Evolutionary conservation across 2,113 vertebrate species (phyloP).

Genomic region (Dromas ardeola): DNA sequence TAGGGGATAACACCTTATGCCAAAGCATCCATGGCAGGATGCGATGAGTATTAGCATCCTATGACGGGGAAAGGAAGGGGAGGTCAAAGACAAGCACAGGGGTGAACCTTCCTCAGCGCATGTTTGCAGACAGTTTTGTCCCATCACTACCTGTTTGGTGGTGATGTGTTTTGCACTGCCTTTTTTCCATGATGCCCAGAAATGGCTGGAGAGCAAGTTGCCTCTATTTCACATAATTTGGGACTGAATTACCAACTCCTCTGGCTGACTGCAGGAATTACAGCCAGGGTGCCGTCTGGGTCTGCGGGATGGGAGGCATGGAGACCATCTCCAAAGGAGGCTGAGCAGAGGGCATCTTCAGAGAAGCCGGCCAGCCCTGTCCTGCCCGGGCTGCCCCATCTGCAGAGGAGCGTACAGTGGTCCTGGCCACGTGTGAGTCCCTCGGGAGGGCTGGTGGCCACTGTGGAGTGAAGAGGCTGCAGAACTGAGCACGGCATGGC

Average conservation of each 20-base stretch:
- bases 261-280: background rate
- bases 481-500: background rate
- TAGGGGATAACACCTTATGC: background rate
- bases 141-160: background rate
- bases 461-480: background rate
- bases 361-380: background rate
- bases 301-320: rapidly evolving
- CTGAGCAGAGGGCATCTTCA: background rate
- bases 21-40: background rate
- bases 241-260: background rate
- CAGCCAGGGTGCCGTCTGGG: background rate
- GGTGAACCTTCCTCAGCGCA: background rate
- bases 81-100: background rate
- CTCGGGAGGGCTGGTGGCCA: background rate
- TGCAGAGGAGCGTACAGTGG: background rate
- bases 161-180: background rate
- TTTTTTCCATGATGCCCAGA: background rate
- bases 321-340: background rate
- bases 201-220: background rate
- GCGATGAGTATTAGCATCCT: background rate
- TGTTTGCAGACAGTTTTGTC: background rate
- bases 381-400: background rate
- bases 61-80: background rate
- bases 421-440: background rate
- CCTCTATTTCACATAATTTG: background rate